Conservation (phyloP, 2,888 invertebrate species). For the Dynastes hyllus region DNA sequence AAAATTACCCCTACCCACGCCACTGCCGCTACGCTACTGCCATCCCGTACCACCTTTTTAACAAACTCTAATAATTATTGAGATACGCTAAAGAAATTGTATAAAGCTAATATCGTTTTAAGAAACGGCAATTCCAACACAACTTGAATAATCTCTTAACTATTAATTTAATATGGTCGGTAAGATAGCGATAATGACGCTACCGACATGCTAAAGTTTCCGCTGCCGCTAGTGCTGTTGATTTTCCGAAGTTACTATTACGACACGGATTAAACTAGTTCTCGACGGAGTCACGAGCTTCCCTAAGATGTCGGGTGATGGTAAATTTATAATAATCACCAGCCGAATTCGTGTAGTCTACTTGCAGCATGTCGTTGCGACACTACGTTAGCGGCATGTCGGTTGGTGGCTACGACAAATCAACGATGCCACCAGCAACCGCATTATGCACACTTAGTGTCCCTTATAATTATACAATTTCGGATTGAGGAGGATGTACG, state of each 20-base stretch:
- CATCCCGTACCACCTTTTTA: too few species aligned
- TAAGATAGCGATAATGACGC: too few species aligned
- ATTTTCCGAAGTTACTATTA: background rate
- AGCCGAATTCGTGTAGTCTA: background rate
- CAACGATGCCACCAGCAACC: background rate
- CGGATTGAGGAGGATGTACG: background rate
- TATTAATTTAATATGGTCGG: too few species aligned
- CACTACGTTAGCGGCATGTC: background rate
- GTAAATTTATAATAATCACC: slow-evolving; percentile 13
- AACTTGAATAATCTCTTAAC: too few species aligned
- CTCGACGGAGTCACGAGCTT: background rate
- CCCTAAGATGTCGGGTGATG: background rate
- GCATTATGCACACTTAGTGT: slow-evolving; percentile 16
- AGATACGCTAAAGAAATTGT: too few species aligned
- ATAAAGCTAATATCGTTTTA: too few species aligned
- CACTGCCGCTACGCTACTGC: too few species aligned
- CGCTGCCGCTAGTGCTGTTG: background rate
- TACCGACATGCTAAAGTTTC: too few species aligned
- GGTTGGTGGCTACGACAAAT: background rate
- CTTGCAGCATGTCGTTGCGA: background rate
- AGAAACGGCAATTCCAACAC: too few species aligned
- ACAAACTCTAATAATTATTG: too few species aligned
- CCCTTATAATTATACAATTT: slow-evolving; percentile 29
- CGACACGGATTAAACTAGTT: background rate
- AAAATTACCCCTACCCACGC: too few species aligned